Percentiles rank a stretch among this genome's conserved stretches.
Conservation (phyloP, 2,888 invertebrate species). For the Campaea margaritaria region DNA sequence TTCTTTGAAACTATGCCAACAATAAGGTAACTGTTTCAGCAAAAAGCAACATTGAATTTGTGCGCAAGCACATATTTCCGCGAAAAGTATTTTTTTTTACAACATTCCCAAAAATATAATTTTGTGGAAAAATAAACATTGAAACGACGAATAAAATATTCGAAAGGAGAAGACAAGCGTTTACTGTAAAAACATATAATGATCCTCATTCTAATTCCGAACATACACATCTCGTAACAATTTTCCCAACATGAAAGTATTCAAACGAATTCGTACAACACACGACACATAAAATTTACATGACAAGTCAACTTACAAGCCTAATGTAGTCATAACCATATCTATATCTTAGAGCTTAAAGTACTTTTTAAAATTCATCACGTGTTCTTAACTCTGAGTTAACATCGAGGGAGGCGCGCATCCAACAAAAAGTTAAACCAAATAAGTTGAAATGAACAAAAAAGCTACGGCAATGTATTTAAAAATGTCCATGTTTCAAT, state of each 20-base stretch:
- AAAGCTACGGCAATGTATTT: conserved; percentile 66
- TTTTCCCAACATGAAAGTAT: conserved; percentile 55
- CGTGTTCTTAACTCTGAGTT: conserved; percentile 64
- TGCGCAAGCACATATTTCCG: conserved; percentile 3
- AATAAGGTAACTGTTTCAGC: conserved; percentile 49
- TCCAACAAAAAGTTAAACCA: conserved; percentile 67
- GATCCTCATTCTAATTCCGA: conserved; percentile 54
- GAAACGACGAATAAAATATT: conserved; percentile 17
- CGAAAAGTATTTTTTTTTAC: conserved; percentile 8
- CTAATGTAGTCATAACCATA: conserved; percentile 71
- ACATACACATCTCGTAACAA: conserved; percentile 54
- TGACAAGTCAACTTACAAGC: conserved; percentile 69
- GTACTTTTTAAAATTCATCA: conserved; percentile 81
- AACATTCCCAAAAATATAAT: not conserved
- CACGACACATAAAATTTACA: conserved; percentile 67
- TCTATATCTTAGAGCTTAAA: conserved; percentile 64
- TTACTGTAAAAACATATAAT: conserved; percentile 43
- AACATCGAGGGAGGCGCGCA: conserved; percentile 70
- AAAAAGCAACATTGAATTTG: conserved; percentile 42
- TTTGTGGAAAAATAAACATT: not conserved
- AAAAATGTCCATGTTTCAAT: conserved; percentile 71
- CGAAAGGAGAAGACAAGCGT: conserved; percentile 18
- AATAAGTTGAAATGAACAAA: conserved; percentile 32
- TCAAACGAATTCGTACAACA: conserved; percentile 56
- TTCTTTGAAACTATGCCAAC: conserved; percentile 56